A percentile compares a stretch with the other conserved stretches of the same genome.
phyloP scores from a whole-genome alignment of 2,797 vertebrate genomes.

The Thamnophis elegans region DNA sequence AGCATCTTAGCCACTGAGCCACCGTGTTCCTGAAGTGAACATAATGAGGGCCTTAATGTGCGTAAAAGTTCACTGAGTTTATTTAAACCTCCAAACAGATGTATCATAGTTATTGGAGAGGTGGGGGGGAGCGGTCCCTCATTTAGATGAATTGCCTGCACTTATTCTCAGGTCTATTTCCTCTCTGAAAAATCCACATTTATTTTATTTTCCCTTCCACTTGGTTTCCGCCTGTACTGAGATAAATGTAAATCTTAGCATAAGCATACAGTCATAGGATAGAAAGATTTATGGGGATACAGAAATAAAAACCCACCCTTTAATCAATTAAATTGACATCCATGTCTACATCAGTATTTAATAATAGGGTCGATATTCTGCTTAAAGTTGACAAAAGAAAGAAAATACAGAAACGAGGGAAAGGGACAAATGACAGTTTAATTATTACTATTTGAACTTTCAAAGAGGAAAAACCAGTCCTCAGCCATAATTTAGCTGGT shows the following conservation, averaged over 20 bases:
- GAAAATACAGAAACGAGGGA: not conserved
- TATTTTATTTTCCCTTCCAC: rapidly evolving
- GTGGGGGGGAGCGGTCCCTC: not conserved
- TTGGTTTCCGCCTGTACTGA: conserved; percentile 12
- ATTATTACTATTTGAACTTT: conserved; percentile 51
- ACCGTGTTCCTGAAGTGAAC: no score
- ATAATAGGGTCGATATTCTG: conserved; percentile 37
- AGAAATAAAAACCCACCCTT: conserved; percentile 30
- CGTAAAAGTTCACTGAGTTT: not conserved
- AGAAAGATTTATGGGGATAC: conserved; percentile 27
- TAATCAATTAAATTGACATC: conserved; percentile 23
- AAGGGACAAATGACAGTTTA: conserved; percentile 38
- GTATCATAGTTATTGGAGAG: not conserved
- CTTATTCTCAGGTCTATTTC: not conserved
- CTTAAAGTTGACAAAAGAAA: conserved; percentile 6
- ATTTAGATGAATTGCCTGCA: not conserved
- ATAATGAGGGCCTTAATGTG: not conserved
- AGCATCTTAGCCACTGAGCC: no score
- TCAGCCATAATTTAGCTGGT: conserved; percentile 38
- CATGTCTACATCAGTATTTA: conserved; percentile 32
- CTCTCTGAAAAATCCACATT: not conserved
- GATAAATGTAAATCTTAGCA: conserved; percentile 25
- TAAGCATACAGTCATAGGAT: conserved; percentile 20
- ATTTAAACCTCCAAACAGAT: not conserved
- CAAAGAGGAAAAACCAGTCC: conserved; percentile 19